phyloP scores from a whole-genome alignment of 2,888 invertebrate genomes.

The Drosophila anomelani region DNA sequence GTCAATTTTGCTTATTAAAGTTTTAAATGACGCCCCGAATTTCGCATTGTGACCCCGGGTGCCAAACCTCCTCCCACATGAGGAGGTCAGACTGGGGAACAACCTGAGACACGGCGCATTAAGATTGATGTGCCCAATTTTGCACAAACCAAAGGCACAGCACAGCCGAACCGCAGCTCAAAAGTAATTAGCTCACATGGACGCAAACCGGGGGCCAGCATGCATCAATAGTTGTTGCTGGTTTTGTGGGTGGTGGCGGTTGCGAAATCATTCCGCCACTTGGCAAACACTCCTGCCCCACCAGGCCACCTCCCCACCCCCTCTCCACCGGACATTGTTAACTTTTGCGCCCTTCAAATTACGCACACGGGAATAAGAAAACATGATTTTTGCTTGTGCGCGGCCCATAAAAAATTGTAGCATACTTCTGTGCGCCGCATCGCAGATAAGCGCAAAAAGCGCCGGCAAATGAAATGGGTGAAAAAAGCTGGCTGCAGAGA shows the following conservation, averaged over 20 bases:
- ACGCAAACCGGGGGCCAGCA: conserved; percentile 17
- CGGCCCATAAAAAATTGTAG: conserved; percentile 78
- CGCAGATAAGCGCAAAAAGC: conserved; percentile 47
- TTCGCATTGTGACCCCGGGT: conserved; percentile 64
- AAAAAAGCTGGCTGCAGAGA: conserved; percentile 20
- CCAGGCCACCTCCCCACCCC: conserved; percentile 8
- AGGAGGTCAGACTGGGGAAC: conserved; percentile 12
- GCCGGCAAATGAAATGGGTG: background rate
- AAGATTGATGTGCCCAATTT: conserved; percentile 75
- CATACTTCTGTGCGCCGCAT: conserved; percentile 69
- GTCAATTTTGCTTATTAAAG: conserved; percentile 78
- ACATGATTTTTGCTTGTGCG: conserved; percentile 82
- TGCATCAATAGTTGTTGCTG: conserved; percentile 67
- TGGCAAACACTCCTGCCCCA: conserved; percentile 9
- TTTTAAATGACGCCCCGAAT: conserved; percentile 78
- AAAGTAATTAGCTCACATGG: conserved; percentile 70
- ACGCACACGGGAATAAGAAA: conserved; percentile 80
- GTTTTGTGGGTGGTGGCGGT: conserved; percentile 1
- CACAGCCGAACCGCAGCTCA: conserved; percentile 44
- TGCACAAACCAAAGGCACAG: conserved; percentile 44
- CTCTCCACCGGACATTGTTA: conserved; percentile 59
- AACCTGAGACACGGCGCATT: conserved; percentile 74
- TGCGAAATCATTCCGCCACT: conserved; percentile 21
- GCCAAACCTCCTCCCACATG: conserved; percentile 12
- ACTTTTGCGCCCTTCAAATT: conserved; percentile 73